These are phyloP conservation scores for Sebastes alutus DNA, from an alignment of 2,797 vertebrate species.

Conservation along the genomic window DNA sequence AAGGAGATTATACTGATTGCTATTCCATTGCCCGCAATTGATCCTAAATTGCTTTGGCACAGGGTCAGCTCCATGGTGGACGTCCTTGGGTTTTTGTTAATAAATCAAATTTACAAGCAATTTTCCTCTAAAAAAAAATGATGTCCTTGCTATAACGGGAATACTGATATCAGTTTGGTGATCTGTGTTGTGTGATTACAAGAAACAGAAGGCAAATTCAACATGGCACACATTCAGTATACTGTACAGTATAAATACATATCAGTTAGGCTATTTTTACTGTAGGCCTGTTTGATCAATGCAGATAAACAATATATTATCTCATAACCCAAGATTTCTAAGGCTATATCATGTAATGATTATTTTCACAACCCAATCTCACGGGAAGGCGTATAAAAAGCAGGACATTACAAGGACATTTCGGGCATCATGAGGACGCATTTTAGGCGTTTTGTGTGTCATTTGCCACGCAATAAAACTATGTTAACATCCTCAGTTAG, in stretches of 20 bases:
- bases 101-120: slow-evolving; percentile 42
- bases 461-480: too few relatives aligned
- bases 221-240: neutral
- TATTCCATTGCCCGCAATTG: slow-evolving; percentile 57
- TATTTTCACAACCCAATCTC: neutral
- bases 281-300: neutral
- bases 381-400: too few relatives aligned
- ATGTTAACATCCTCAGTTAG: too few relatives aligned
- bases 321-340: neutral
- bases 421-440: too few relatives aligned
- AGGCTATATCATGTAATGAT: too few relatives aligned
- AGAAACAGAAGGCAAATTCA: neutral
- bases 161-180: neutral
- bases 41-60: slow-evolving; percentile 62
- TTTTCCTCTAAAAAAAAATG: neutral
- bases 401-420: too few relatives aligned
- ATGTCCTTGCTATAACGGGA: neutral
- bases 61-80: slow-evolving; percentile 10
- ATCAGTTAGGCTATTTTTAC: neutral
- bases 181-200: neutral
- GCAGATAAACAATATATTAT: neutral
- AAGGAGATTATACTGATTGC: slow-evolving; percentile 68
- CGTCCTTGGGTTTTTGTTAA: slow-evolving; percentile 24
- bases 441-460: too few relatives aligned
- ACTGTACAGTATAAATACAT: neutral